Conservation (phyloP, 1,140 invertebrate genomes). For the Bombus haemorrhoidalis region DNA sequence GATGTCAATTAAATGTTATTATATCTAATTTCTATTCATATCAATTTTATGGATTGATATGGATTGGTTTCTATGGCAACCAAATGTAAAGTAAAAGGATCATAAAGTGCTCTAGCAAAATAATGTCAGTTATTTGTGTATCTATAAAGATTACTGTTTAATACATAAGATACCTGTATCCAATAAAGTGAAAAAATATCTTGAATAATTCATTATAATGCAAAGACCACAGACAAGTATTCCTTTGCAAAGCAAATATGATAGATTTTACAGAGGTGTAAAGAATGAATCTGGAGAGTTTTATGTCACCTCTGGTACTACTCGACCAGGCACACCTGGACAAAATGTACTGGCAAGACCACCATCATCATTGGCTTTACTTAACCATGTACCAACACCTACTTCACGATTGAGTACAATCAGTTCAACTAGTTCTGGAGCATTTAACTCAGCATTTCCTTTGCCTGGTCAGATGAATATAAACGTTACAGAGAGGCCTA, state of each 20-base stretch:
- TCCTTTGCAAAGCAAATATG: constrained; percentile 70
- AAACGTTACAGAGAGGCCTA: constrained; percentile 87
- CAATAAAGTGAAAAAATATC: constrained; percentile 15
- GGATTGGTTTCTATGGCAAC: not conserved
- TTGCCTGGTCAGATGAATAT: constrained; percentile 65
- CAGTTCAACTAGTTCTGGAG: constrained; percentile 50
- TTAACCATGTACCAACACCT: constrained; percentile 64
- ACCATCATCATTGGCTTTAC: constrained; percentile 67
- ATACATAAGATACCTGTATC: not conserved
- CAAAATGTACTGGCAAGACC: constrained; percentile 71
- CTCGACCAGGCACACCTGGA: constrained; percentile 62
- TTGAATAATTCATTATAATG: constrained; percentile 8
- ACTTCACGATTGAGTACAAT: constrained; percentile 66
- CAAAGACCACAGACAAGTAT: constrained; percentile 54
- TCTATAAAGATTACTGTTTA: not conserved
- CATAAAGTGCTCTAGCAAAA: not conserved
- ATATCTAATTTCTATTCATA: not conserved
- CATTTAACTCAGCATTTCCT: constrained; percentile 68
- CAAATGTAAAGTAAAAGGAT: not conserved
- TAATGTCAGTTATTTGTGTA: not conserved
- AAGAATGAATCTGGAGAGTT: constrained; percentile 70
- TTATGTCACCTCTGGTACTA: constrained; percentile 45
- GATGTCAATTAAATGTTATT: not conserved
- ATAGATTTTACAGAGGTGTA: constrained; percentile 76
- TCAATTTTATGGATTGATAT: not conserved